Percentiles rank a stretch among this genome's conserved stretches.
phyloP scores from a whole-genome alignment of 2,797 vertebrate genomes.

The Gymnoscopelus microlampas region DNA sequence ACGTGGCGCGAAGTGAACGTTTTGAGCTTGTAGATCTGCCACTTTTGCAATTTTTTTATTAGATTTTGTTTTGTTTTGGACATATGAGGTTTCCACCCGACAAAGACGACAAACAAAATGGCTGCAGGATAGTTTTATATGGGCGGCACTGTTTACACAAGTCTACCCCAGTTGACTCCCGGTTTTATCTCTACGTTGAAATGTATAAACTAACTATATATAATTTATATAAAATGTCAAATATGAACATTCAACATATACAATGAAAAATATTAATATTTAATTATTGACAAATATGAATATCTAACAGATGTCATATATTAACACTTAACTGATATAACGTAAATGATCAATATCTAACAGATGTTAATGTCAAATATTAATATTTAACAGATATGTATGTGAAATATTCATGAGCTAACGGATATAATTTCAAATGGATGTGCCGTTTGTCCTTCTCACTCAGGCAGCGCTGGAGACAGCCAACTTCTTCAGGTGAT shows the following conservation, averaged over 20 bases:
- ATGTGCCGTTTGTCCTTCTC: not conserved
- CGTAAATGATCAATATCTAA: not conserved
- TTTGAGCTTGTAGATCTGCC: too few relatives aligned
- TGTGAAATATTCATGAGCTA: not conserved
- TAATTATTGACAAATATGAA: too few relatives aligned
- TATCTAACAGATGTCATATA: not conserved
- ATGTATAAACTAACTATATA: not conserved
- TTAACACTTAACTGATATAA: not conserved
- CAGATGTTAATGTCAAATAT: not conserved
- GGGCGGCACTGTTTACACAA: too few relatives aligned
- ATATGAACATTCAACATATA: too few relatives aligned
- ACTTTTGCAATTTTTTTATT: too few relatives aligned
- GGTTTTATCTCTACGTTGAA: not conserved
- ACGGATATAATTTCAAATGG: slow-evolving; percentile 2
- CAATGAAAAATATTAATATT: too few relatives aligned
- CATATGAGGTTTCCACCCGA: too few relatives aligned
- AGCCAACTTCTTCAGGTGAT: slow-evolving; percentile 97
- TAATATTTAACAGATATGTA: not conserved
- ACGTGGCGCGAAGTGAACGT: not conserved
- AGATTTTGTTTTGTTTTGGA: too few relatives aligned
- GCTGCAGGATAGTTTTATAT: too few relatives aligned
- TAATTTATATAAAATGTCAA: not conserved
- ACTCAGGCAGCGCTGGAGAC: slow-evolving; percentile 91
- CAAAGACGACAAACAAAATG: not conserved
- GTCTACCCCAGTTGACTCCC: too few relatives aligned